A percentile compares a stretch with the other conserved stretches of the same genome.
Conservation (phyloP, 2,113 vertebrate genomes). For the Upupa epops region DNA sequence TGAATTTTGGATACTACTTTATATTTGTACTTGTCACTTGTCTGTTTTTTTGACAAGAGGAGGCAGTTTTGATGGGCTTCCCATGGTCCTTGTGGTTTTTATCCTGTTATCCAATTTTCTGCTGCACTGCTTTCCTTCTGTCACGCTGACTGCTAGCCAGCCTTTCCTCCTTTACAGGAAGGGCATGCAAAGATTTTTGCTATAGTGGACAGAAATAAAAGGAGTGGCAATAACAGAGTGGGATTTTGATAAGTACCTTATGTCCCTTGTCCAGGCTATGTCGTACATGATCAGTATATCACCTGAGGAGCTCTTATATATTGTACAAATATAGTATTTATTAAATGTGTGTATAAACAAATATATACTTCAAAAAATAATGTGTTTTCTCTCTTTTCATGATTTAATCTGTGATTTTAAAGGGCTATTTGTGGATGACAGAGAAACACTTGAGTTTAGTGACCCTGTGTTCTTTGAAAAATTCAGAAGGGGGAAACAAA, state of each 20-base stretch:
- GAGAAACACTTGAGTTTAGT: background rate
- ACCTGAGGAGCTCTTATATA: slow-evolving; percentile 1
- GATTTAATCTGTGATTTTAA: background rate
- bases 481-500: background rate
- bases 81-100: slow-evolving; percentile 78
- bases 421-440: background rate
- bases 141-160: slow-evolving; percentile 79
- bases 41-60: slow-evolving; percentile 77
- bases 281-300: slow-evolving; percentile 2
- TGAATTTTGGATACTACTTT: slow-evolving; percentile 76
- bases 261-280: slow-evolving; percentile 28
- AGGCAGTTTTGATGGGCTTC: slow-evolving; percentile 78
- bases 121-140: slow-evolving; percentile 81
- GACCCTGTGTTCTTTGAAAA: background rate
- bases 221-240: slow-evolving; percentile 27
- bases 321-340: background rate
- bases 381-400: background rate
- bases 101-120: slow-evolving; percentile 85
- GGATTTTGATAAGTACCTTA: slow-evolving; percentile 52
- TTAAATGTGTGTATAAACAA: background rate
- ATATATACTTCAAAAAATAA: background rate
- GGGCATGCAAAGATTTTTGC: slow-evolving; percentile 55
- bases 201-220: slow-evolving; percentile 69
- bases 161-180: slow-evolving; percentile 60
- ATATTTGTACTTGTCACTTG: slow-evolving; percentile 77